Conservation (phyloP, 2,113 vertebrate species). For the Crotophaga sulcirostris region DNA sequence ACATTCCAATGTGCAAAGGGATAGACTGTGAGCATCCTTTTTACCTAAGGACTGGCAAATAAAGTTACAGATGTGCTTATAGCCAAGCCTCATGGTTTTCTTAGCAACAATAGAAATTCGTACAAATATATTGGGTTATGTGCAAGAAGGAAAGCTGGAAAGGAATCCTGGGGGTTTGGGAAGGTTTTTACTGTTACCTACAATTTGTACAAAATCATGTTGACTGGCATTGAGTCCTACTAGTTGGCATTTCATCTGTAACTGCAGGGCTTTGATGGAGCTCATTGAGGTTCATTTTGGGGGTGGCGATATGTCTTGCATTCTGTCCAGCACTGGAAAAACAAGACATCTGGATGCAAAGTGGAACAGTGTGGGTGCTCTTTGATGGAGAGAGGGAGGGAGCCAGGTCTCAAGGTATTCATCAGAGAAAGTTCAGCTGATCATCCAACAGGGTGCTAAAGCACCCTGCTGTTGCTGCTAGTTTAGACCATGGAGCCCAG, state of each 20-base stretch:
- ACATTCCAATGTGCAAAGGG: not conserved
- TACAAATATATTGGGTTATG: not conserved
- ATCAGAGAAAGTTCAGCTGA: not conserved
- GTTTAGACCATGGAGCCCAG: not conserved
- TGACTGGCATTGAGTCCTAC: not conserved
- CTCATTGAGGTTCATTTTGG: not conserved
- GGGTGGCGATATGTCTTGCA: rapidly evolving
- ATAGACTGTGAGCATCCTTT: not conserved
- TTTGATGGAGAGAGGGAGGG: not conserved
- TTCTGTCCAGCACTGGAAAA: not conserved
- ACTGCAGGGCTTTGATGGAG: not conserved
- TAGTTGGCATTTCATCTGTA: not conserved
- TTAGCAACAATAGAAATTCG: not conserved
- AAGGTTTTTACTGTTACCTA: not conserved
- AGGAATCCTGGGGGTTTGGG: not conserved
- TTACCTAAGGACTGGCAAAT: not conserved
- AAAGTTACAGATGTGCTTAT: not conserved
- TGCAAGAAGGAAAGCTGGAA: not conserved
- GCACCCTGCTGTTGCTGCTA: not conserved
- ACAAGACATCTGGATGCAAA: not conserved
- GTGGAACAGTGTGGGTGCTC: not conserved
- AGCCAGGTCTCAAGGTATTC: not conserved
- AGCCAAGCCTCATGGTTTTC: not conserved
- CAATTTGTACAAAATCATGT: not conserved
- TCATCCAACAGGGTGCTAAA: not conserved